Base-by-base conservation (phyloP, 2,797 vertebrate genomes). In the Graptemys geographica region DNA sequence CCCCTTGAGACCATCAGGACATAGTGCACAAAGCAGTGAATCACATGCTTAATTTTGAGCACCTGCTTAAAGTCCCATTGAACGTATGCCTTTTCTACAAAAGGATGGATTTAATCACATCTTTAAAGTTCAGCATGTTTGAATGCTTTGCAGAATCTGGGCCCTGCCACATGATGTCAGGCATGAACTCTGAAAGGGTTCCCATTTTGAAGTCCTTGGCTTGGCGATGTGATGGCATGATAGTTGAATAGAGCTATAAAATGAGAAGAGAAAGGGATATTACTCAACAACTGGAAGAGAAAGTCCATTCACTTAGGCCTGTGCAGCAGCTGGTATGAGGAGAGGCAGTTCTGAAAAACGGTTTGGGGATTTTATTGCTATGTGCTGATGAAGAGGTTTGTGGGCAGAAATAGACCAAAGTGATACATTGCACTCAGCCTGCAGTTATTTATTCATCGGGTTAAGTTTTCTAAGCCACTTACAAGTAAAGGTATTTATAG, bases 11-110 rank as follows among this genome's bases (percentile, higher is more conserved):
- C 69, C 74, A 87, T 84, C 3, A 25, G 62, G 9, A 4, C 49
- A 62, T 2, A 16, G 11, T 92, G 13, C 1, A 16, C 4, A 41
- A 79, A 94, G 88, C 37, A 28, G 11, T 15, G 37, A 93, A n/a
- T 21, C 1, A 0, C 16, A 3, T 62, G 1, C 1, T 3, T 56
- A 9, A 0, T 1, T 78, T 87, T 56, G 56, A 33, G 21, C 87
- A 27, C 90, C 86, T 89, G 5, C 44, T 41, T 84, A 55, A 72
- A 72, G 59, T 41, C 69, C 19, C 69, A 37, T 72, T 28, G 41
- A 76, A 76, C 6, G 1, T 47, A 25, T 44, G 41, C 72, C 41
- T 76, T 25, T 76, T 44, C 72, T 76, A 69, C n/a, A 37, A 72
- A 87, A 85, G n/a, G 13, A 65, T 52, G 79, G 33, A 59, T 33